Conservation (phyloP, 2,113 vertebrate species). For the Pteruthius melanotis region DNA sequence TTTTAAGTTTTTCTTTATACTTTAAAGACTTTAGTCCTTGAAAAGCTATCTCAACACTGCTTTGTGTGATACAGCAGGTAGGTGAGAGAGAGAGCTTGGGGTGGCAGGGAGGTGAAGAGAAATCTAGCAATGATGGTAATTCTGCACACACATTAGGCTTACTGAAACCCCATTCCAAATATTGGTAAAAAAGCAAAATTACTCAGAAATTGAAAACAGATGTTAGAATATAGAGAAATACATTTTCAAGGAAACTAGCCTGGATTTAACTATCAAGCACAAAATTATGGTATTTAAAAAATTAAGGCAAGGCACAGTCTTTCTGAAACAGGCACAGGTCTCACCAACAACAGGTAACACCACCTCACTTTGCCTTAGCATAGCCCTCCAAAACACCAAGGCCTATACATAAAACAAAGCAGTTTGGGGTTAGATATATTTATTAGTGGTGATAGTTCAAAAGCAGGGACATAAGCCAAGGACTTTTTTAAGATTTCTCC, state of each 20-base stretch:
- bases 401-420: not conserved
- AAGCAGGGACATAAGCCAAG: not conserved
- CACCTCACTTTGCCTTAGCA: not conserved
- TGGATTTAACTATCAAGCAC: not conserved
- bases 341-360: not conserved
- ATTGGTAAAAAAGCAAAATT: not conserved
- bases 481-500: not conserved
- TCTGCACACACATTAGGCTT: not conserved
- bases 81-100: not conserved
- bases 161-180: not conserved
- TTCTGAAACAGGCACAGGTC: not conserved
- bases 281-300: not conserved
- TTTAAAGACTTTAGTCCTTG: not conserved
- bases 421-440: not conserved
- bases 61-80: not conserved
- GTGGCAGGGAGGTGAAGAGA: not conserved
- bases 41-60: not conserved
- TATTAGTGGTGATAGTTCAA: not conserved
- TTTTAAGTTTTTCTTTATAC: slow-evolving; percentile 12
- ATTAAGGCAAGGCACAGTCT: not conserved
- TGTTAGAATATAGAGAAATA: not conserved
- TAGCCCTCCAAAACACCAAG: not conserved
- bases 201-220: not conserved
- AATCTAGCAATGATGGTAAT: not conserved
- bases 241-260: not conserved